These are phyloP conservation scores for Mamestra configurata DNA, from an alignment of 1,140 invertebrate species.

Conservation along the genomic window DNA sequence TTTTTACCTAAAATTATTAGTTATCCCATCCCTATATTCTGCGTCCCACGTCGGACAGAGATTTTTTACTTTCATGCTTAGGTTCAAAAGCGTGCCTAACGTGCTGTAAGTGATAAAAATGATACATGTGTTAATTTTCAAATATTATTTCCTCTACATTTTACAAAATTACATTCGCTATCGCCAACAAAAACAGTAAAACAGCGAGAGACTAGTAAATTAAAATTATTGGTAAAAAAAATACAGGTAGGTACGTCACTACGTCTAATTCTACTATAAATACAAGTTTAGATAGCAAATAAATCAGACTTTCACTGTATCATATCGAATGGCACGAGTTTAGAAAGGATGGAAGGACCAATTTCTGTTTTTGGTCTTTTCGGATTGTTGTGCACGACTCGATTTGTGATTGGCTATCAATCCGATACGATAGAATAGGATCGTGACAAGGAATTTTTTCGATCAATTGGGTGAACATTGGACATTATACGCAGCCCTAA, in stretches of 20 bases:
- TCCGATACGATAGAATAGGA: neutral
- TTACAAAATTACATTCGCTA: neutral
- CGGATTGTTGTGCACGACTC: neutral
- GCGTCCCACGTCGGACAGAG: neutral
- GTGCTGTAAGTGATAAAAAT: constrained; percentile 19
- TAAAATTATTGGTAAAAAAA: constrained; percentile 63
- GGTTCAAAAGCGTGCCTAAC: neutral
- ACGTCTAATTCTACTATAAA: constrained; percentile 48
- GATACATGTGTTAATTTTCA: constrained; percentile 1
- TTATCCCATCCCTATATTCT: neutral
- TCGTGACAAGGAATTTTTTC: neutral
- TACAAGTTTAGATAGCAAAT: constrained; percentile 54
- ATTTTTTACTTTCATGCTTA: neutral
- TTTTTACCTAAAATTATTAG: neutral
- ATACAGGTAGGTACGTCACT: constrained; percentile 49
- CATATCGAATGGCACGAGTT: constrained; percentile 54
- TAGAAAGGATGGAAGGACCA: constrained; percentile 11
- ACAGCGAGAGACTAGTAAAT: constrained; percentile 60
- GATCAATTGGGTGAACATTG: neutral
- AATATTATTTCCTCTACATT: constrained; percentile 12
- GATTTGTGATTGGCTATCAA: neutral
- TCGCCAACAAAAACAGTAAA: constrained; percentile 64
- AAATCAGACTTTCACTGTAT: constrained; percentile 59
- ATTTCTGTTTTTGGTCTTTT: neutral
- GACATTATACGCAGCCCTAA: neutral